Conservation (phyloP, 2,888 invertebrate genomes). For the Torymus aiolomorphi region DNA sequence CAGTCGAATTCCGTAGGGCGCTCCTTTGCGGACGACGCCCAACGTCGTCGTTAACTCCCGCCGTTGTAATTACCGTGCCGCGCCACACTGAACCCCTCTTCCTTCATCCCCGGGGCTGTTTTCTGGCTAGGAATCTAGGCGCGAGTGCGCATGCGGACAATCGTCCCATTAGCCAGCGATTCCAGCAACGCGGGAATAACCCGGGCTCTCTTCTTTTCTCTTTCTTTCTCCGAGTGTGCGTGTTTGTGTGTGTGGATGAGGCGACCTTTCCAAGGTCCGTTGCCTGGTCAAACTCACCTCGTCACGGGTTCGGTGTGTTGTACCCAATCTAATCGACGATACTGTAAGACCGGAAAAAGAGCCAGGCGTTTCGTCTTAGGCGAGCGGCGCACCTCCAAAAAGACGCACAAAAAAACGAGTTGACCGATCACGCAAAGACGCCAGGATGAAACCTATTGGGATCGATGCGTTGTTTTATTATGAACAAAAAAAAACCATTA, state of each 20-base stretch:
- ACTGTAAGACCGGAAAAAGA: no score
- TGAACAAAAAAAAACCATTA: no score
- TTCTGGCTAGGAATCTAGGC: slow-evolving; percentile 65
- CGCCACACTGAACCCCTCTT: slow-evolving; percentile 38
- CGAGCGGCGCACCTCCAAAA: no score
- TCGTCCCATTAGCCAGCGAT: slow-evolving; percentile 72
- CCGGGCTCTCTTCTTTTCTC: not conserved
- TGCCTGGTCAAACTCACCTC: not conserved
- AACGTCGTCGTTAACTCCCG: slow-evolving; percentile 62
- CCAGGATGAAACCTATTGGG: no score
- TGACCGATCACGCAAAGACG: no score
- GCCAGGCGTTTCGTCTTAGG: no score
- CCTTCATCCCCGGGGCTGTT: slow-evolving; percentile 61
- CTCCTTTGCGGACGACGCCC: slow-evolving; percentile 60
- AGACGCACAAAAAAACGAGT: no score
- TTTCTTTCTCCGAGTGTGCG: not conserved
- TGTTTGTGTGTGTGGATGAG: not conserved
- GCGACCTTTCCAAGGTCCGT: slow-evolving; percentile 65
- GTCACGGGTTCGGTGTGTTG: no score
- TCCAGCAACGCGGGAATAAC: slow-evolving; percentile 65
- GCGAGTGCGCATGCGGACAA: slow-evolving; percentile 64
- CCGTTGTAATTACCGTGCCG: slow-evolving; percentile 66
- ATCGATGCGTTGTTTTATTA: no score
- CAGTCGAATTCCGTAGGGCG: slow-evolving; percentile 61
- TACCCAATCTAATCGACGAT: no score